Evolutionary conservation across 2,113 vertebrate species (phyloP), one percentile per base, ranked within the genome.

Genomic region (Podarcis raffonei): DNA sequence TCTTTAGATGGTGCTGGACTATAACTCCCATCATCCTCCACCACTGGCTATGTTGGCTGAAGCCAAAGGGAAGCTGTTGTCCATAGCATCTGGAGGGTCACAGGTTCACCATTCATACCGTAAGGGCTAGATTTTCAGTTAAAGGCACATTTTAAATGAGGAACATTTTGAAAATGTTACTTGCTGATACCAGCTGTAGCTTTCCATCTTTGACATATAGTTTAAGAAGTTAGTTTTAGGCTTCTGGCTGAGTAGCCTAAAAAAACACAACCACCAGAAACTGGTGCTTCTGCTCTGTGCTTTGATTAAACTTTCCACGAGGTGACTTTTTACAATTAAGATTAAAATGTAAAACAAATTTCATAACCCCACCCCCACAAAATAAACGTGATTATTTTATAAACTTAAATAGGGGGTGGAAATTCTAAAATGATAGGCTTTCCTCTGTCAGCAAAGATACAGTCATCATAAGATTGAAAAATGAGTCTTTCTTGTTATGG

Each of bases 101-200:
- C 32, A 35, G 11, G 5, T 20, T 25, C 32, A n/a, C 72, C 35
- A 16, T 16, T 30, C n/a, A 5, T 35, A 16, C 1, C 6, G 32
- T 35, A 37, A 74, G 78, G 25, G n/a, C 53, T 30, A 27, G 23
- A 23, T n/a, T 27, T 25, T 16, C 6, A 85, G 72, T 27, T 62
- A 39, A 85, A 85, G 72, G 84, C 84, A 85, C 71, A 27, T 62
- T 76, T 53, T n/a, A 81, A 81, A n/a, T 32, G 35, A 82, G 66
- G 16, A 53, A 84, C 13, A 53, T n/a, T n/a, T 84, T 48, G 39
- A 37, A 66, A 66, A 66, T 15, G 8, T 81, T 81, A 9, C 7
- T 66, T 23, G 42, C 83, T 53, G 18, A 23, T 22, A 20, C 30
- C 39, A 53, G 48, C 37, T 4, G 15, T 5, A 25, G 39, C 42